Base-by-base conservation (phyloP, 1,140 invertebrate species). In the Theocolax elegans region DNA sequence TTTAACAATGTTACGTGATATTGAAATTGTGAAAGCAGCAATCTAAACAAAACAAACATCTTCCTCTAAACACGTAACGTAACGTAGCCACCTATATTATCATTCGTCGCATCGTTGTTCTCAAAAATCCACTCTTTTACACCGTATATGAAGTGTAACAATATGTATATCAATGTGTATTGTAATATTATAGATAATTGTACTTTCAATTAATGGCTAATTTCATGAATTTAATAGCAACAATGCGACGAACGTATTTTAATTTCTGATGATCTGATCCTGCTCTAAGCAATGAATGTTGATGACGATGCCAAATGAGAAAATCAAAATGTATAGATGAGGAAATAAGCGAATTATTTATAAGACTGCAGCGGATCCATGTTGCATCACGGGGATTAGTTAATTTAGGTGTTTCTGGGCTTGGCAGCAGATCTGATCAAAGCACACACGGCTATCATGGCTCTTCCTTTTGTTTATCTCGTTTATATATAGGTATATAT, bases 371-470 rank as follows among this genome's bases (percentile, higher is more conserved):
- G 29, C 3, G 12, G 60, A 72, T 75, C 76, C 75, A 77, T 71
- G 71, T 76, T 76, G 46, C 71, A 73, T n/a, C 38, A 51, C 62
- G 69, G 59, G 49, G 62, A 23, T 46, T 58, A 40, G 44, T 21
- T 60, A 27, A 62, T 59, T 42, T 35, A 72, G 73, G 71, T 77
- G 63, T 73, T n/a, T n/a, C 60, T 51, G 40, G 72, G 74, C 59
- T 63, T 54, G 72, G 66, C 69, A 77, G 78, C 78, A 79, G 78
- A 79, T 76, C 78, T 79, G 78, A 79, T 76, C 78, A 77, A 79
- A 79, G 77, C 76, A 71, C 71, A 72, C 67, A 69, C 29, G 38
- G 31, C 10, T 53, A 38, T 58, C n/a, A 25, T 44, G 42, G 15
- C 21, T 35, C 58, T 46, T 10, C 51, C 10, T 49, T 67, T 44